Base-by-base conservation (phyloP, 2,113 vertebrate species). In the Crotophaga sulcirostris region DNA sequence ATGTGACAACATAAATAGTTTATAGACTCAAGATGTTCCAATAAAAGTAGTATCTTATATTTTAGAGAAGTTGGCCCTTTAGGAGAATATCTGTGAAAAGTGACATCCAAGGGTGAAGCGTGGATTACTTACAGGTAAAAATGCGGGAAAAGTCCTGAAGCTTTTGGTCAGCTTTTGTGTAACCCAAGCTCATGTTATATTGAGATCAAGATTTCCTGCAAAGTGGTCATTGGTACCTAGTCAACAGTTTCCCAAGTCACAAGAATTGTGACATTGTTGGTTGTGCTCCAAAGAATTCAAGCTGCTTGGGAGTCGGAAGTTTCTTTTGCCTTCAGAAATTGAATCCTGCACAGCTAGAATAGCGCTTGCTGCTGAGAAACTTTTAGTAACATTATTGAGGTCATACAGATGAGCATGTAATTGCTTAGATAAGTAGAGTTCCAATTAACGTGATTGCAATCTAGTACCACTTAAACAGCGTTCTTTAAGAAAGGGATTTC, bases 371-470 rank as follows among this genome's bases (percentile, higher is more conserved):
- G 60, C 75, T 92, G 92, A 68, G 88, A 94, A 94, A 93, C 40
- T 72, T 90, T 31, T 49, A 77, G 68, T 56, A 81, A 52, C 80
- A 31, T 84, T 86, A 86, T 1, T 93, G 83, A 94, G 77, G 73
- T 84, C 52, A n/a, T 67, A 68, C n/a, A 79, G 28, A 92, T 69
- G 87, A 86, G 60, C 17, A 11, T 75, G 12, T 63, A 94, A 96
- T 87, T 96, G 64, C 73, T 58, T 66, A 68, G 85, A 93, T 95
- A 96, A 96, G 54, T 40, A 90, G 51, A 79, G 67, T 68, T 95
- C 82, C 88, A 94, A 94, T 96, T 96, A 96, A 89, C 88, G 21
- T 93, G 93, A 96, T 94, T 90, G 76, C 76, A 93, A 89, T 97
- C 93, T 95, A 55, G 83, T 34, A 82, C 34, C 52, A 51, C 49